Conservation (phyloP, 2,113 vertebrate genomes). For the Leptobrachium ailaonicum region DNA sequence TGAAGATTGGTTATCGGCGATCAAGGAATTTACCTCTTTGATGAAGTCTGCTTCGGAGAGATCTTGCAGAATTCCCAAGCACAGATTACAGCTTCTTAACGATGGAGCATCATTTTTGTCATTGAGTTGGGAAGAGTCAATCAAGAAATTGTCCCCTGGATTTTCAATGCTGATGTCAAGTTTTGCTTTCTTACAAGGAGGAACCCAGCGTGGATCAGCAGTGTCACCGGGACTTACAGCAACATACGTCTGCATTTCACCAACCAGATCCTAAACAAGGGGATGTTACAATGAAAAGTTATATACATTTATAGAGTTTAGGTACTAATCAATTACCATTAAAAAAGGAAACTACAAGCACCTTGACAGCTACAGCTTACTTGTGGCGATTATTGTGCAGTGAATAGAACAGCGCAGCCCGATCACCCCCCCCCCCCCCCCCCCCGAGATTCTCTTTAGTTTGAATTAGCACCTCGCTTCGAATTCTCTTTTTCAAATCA, state of each 20-base stretch:
- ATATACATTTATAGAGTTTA: too few species aligned
- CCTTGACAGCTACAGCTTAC: too few species aligned
- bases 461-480: too few species aligned
- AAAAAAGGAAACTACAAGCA: too few species aligned
- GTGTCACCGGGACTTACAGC: conserved; percentile 48
- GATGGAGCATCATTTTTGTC: neutral
- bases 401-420: too few species aligned
- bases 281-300: neutral
- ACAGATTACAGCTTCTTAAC: conserved; percentile 75
- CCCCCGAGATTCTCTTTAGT: too few species aligned
- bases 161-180: conserved; percentile 53
- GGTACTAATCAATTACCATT: too few species aligned
- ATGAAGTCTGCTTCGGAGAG: conserved; percentile 76
- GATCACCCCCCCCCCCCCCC: too few species aligned
- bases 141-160: conserved; percentile 52
- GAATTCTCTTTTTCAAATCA: too few species aligned
- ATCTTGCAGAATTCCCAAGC: conserved; percentile 88
- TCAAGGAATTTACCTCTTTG: conserved; percentile 69
- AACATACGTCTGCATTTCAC: conserved; percentile 75
- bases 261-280: conserved; percentile 70
- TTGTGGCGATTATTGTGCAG: too few species aligned
- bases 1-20: too few species aligned
- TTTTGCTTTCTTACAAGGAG: conserved; percentile 78
- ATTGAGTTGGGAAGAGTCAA: neutral
- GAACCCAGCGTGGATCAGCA: conserved; percentile 59